phyloP scores from a whole-genome alignment of 2,888 invertebrate genomes.

The Zaprionus bogoriensis region DNA sequence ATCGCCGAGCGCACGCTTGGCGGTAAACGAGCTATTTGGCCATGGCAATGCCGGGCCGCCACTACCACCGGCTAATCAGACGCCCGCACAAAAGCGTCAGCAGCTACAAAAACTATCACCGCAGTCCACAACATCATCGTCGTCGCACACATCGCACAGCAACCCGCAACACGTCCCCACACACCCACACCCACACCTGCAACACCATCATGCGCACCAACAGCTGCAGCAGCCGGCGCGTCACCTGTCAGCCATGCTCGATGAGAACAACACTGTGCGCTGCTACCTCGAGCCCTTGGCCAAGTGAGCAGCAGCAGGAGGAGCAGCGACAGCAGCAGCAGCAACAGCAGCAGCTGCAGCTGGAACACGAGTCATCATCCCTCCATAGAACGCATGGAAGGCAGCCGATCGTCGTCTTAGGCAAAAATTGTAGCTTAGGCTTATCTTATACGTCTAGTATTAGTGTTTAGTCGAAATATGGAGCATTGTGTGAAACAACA shows the following conservation, averaged over 20 bases:
- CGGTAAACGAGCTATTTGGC: slow-evolving; percentile 80
- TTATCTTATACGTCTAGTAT: slow-evolving; percentile 69
- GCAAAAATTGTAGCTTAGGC: slow-evolving; percentile 74
- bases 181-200: slow-evolving; percentile 48
- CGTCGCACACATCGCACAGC: slow-evolving; percentile 76
- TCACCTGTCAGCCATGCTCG: slow-evolving; percentile 88
- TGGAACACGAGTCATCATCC: slow-evolving; percentile 47
- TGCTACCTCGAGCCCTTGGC: slow-evolving; percentile 90
- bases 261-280: slow-evolving; percentile 92
- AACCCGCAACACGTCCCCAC: slow-evolving; percentile 51
- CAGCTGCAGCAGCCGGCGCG: slow-evolving; percentile 77
- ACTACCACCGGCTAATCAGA: slow-evolving; percentile 80
- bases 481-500: slow-evolving; percentile 74
- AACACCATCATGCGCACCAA: slow-evolving; percentile 51
- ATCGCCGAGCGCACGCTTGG: slow-evolving; percentile 80
- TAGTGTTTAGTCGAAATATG: slow-evolving; percentile 75
- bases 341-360: slow-evolving; percentile 11
- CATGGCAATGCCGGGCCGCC: slow-evolving; percentile 73
- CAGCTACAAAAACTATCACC: slow-evolving; percentile 78
- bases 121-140: slow-evolving; percentile 79
- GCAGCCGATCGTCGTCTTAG: slow-evolving; percentile 56
- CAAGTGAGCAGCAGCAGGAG: slow-evolving; percentile 63
- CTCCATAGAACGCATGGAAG: slow-evolving; percentile 34
- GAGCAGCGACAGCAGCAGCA: background rate
- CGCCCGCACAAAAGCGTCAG: slow-evolving; percentile 79